Conservation (phyloP, 2,797 vertebrate genomes). For the Sebastes reedi region DNA sequence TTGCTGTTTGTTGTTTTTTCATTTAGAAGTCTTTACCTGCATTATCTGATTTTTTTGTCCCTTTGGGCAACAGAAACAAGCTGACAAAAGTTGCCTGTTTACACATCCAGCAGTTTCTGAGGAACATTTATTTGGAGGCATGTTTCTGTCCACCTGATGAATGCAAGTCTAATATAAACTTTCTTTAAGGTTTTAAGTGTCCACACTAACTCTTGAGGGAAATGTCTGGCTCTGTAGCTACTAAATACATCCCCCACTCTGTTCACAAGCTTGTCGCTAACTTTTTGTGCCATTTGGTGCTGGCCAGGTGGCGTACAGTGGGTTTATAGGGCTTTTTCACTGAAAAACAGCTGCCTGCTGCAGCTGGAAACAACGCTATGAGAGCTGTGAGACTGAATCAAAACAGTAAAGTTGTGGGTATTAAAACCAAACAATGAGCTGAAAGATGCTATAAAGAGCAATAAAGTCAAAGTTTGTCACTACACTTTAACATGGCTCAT, state of each 20-base stretch:
- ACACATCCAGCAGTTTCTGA: too few relatives aligned
- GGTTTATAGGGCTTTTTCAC: not conserved
- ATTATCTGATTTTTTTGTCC: not conserved
- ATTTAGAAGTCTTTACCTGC: not conserved
- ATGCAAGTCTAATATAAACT: too few relatives aligned
- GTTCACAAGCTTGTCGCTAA: not conserved
- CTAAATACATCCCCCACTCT: too few relatives aligned
- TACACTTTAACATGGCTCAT: not conserved
- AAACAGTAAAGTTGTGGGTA: not conserved
- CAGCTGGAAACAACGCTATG: too few relatives aligned
- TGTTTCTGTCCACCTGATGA: too few relatives aligned
- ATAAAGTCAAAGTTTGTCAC: not conserved
- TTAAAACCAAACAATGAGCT: too few relatives aligned
- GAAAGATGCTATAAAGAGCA: not conserved
- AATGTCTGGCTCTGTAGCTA: too few relatives aligned
- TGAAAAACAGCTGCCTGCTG: not conserved
- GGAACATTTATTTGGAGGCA: too few relatives aligned
- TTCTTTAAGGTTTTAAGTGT: too few relatives aligned
- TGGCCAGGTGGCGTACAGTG: not conserved
- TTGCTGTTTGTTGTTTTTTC: not conserved
- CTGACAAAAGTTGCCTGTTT: not conserved
- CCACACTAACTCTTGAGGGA: too few relatives aligned
- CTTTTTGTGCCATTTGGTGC: not conserved
- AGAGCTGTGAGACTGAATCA: not conserved
- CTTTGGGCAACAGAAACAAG: not conserved